These are phyloP conservation scores for Balanococcus diminutus DNA, from an alignment of 2,888 invertebrate species.

Conservation along the genomic window DNA sequence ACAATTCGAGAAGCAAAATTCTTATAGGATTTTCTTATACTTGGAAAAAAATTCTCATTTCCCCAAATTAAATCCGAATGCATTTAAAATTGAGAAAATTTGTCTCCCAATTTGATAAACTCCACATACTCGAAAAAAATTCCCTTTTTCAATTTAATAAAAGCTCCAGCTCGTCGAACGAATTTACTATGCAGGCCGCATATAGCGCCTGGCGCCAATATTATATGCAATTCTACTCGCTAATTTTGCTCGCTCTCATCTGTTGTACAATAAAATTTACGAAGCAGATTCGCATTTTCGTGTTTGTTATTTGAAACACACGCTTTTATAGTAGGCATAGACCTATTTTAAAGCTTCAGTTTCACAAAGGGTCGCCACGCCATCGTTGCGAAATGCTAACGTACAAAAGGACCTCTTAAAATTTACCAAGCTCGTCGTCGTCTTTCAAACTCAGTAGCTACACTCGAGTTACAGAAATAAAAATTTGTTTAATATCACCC, in stretches of 20 bases:
- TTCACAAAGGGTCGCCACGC: not conserved
- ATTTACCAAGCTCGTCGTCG: not conserved
- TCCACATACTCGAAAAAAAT: not conserved
- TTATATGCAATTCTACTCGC: slow-evolving; percentile 8
- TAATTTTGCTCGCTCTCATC: not conserved
- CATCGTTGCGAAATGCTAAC: not conserved
- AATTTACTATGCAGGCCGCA: not conserved
- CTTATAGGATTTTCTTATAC: not conserved
- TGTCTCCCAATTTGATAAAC: not conserved
- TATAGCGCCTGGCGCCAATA: not conserved
- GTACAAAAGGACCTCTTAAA: not conserved
- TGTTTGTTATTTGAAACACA: not conserved
- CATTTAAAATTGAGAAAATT: not conserved
- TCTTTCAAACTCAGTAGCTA: not conserved
- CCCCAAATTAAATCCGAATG: not conserved
- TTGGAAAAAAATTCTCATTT: no score
- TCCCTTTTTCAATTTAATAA: slow-evolving; percentile 1
- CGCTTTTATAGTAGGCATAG: not conserved
- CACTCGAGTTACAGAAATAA: not conserved
- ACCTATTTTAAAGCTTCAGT: slow-evolving; percentile 25
- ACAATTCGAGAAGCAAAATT: no score
- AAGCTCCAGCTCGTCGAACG: not conserved
- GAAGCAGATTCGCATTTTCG: not conserved
- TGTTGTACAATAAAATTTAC: not conserved
- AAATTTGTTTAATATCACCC: not conserved